Base-by-base conservation (phyloP, 2,113 vertebrate species). In the Corythornis cristatus region DNA sequence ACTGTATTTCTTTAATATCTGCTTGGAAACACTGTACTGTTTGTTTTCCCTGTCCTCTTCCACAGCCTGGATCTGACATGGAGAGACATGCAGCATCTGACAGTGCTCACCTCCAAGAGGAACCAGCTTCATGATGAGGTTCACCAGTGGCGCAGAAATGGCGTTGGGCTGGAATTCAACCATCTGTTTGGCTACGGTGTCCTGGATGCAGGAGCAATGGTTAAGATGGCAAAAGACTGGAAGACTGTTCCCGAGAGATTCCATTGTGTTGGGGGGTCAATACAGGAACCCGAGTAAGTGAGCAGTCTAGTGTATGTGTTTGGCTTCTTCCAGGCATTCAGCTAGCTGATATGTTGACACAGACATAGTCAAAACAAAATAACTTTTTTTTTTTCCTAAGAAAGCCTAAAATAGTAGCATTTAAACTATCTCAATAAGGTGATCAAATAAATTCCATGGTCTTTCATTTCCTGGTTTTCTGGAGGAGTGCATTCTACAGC, bases 121-220 rank as follows among this genome's bases (percentile, higher is more conserved):
- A 99, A 99, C 97, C 99, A 99, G 93, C 99, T 99, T 21, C 99
- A 99, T 0, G 99, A 99, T 1, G 99, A 99, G 88, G 98, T 99
- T 53, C 99, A 99, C 86, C 98, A 99, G 64, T 99, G 99, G 99
- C 98, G 99, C 25, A 98, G 99, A 79, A 99, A 99, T 0, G 99
- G 99, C 0, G 99, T 99, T 9, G 99, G 99, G 76, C 98, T 99
- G 35, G 99, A 99, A 95, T 99, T 99, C 95, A 99, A 99, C 94
- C 99, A 99, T 86, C 97, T 99, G 94, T 99, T 99, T 84, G 99
- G 99, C 84, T 99, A 99, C 0, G 99, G 99, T 1, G 99, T 99
- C 70, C 98, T 99, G 10, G 99, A 99, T 5, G 99, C 99, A 5
- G 99, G 99, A 8, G 98, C 98, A 35, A 99, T 99, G 99, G 99